Evolutionary conservation across 2,113 vertebrate genomes (phyloP).

Genomic region (Uria lomvia): DNA sequence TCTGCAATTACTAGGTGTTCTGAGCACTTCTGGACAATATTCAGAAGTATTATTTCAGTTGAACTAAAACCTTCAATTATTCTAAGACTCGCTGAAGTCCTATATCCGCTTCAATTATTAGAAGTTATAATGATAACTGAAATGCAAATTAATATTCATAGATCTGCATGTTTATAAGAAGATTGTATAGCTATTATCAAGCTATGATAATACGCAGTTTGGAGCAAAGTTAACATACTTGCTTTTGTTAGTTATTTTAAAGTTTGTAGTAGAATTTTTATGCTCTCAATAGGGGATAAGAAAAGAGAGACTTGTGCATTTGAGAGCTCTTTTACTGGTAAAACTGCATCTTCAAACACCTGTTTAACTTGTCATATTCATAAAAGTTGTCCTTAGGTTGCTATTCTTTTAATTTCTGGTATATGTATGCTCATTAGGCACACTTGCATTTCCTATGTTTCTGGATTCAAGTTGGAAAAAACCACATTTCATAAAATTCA

Average conservation of each 20-base stretch:
- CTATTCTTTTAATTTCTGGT: neutral
- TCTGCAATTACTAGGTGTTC: neutral
- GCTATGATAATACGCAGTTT: neutral
- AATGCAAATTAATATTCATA: neutral
- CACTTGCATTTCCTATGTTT: neutral
- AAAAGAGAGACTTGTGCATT: neutral
- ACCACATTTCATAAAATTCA: neutral
- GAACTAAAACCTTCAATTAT: neutral
- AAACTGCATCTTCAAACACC: neutral
- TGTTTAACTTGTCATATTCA: neutral
- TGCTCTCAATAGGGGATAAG: neutral
- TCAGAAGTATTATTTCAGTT: neutral
- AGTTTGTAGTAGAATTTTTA: neutral
- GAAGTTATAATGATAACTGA: neutral
- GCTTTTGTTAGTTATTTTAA: neutral
- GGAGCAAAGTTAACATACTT: neutral
- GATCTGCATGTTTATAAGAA: neutral
- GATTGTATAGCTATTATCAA: neutral
- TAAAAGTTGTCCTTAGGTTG: neutral
- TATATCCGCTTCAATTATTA: neutral
- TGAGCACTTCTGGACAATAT: neutral
- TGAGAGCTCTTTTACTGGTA: neutral
- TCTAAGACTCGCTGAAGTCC: neutral
- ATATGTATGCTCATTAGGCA: neutral
- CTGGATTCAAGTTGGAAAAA: neutral